A percentile compares a stretch with the other conserved stretches of the same genome.
These are phyloP conservation scores for Amphibalanus amphitrite DNA, from an alignment of 1,140 invertebrate genomes.

Conservation along the genomic window DNA sequence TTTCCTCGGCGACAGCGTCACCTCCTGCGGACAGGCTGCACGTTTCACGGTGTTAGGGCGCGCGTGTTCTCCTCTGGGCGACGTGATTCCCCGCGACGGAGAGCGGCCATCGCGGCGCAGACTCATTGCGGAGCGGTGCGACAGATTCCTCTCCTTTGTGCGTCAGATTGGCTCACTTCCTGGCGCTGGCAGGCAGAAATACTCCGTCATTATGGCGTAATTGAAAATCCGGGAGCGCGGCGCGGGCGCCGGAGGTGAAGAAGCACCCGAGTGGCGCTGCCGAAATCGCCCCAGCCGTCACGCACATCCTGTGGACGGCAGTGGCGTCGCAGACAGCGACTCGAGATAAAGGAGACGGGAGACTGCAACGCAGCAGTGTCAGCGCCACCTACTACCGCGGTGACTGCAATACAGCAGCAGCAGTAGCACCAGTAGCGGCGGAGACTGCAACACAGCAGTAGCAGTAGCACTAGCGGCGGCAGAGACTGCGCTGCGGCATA, in stretches of 20 bases:
- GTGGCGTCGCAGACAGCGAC: neutral
- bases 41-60: too few relatives aligned
- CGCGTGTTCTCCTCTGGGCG: too few relatives aligned
- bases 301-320: too few relatives aligned
- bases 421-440: neutral
- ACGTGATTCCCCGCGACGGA: too few relatives aligned
- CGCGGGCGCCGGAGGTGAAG: too few relatives aligned
- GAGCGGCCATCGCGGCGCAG: too few relatives aligned
- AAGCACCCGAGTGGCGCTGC: too few relatives aligned
- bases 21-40: neutral
- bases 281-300: too few relatives aligned
- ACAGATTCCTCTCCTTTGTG: neutral
- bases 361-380: neutral
- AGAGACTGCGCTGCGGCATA: neutral
- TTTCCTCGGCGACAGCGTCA: neutral
- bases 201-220: neutral
- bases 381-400: too few relatives aligned
- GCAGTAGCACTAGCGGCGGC: neutral
- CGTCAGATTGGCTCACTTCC: neutral
- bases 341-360: too few relatives aligned
- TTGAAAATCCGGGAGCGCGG: neutral
- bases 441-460: neutral
- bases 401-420: too few relatives aligned
- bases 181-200: neutral
- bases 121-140: neutral